Evolutionary conservation across 2,797 vertebrate species (phyloP).

Genomic region (Bradypodion pumilum): DNA sequence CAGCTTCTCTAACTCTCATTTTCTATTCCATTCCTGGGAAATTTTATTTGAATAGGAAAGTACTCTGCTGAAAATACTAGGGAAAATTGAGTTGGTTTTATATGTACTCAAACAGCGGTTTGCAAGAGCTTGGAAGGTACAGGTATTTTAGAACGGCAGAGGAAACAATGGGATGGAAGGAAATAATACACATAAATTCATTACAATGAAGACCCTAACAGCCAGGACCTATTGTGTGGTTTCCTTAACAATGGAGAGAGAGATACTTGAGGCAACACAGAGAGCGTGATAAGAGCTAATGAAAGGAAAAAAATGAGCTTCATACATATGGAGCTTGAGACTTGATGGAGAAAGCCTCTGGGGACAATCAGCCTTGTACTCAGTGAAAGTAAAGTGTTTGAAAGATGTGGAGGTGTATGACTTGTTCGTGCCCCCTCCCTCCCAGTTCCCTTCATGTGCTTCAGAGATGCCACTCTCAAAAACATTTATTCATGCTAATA

Average conservation of each 20-base stretch:
- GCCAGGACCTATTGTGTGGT: background rate
- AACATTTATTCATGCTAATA: background rate
- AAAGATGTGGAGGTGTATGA: constrained; percentile 19
- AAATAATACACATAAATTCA: constrained; percentile 27
- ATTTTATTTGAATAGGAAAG: background rate
- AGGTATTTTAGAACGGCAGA: constrained; percentile 36
- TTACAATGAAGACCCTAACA: background rate
- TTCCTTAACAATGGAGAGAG: constrained; percentile 4
- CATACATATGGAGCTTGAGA: constrained; percentile 37
- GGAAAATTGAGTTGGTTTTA: background rate
- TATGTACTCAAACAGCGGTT: constrained; percentile 4
- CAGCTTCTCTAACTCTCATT: background rate
- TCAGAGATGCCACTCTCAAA: background rate
- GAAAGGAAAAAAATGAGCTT: constrained; percentile 54
- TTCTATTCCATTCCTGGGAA: background rate
- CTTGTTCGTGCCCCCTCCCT: background rate
- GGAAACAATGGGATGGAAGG: constrained; percentile 15
- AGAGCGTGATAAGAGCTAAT: constrained; percentile 20
- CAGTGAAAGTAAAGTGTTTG: constrained; percentile 27
- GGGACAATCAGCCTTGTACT: constrained; percentile 7
- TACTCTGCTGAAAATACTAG: background rate
- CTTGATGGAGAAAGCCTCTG: background rate
- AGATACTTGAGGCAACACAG: constrained; percentile 10
- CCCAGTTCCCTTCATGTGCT: background rate
- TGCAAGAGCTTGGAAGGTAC: constrained; percentile 2